Percentiles rank a stretch among this genome's conserved stretches.
Evolutionary conservation across 2,797 vertebrate species (phyloP).

Genomic region (Leptodactylus fallax): DNA sequence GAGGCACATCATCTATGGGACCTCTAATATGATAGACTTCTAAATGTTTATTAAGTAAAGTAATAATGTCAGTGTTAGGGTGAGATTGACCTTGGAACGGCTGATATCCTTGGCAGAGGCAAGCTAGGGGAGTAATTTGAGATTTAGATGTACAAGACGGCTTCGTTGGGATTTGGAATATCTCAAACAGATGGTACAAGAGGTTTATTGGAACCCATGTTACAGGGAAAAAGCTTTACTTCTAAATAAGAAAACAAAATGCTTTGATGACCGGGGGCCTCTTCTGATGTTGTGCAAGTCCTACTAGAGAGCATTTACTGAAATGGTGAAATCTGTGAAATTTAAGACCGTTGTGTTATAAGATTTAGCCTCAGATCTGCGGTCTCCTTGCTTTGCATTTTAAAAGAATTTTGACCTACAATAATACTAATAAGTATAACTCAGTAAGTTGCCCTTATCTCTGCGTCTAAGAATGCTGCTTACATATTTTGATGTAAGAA

Average conservation of each 20-base stretch:
- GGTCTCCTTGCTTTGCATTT: neutral
- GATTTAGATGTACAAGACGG: conserved; percentile 25
- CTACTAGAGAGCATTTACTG: neutral
- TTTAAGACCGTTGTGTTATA: neutral
- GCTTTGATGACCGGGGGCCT: conserved; percentile 18
- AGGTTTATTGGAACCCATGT: conserved; percentile 2
- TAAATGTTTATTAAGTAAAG: neutral
- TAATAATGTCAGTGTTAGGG: neutral
- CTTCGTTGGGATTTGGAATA: conserved; percentile 21
- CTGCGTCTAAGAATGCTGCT: no score
- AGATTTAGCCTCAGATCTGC: neutral
- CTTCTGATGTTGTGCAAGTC: neutral
- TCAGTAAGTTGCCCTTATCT: neutral
- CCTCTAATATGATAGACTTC: neutral
- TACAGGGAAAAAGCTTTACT: conserved; percentile 16
- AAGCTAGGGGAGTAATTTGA: conserved; percentile 5
- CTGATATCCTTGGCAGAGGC: conserved; percentile 14
- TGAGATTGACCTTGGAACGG: conserved; percentile 29
- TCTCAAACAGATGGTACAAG: conserved; percentile 40
- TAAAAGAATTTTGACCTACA: neutral
- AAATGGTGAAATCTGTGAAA: neutral
- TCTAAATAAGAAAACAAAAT: conserved; percentile 26
- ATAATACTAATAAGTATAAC: neutral
- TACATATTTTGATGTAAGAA: no score
- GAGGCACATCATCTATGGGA: neutral